These are phyloP conservation scores for Drosophila cracens DNA, from an alignment of 2,888 invertebrate species.

Conservation along the genomic window DNA sequence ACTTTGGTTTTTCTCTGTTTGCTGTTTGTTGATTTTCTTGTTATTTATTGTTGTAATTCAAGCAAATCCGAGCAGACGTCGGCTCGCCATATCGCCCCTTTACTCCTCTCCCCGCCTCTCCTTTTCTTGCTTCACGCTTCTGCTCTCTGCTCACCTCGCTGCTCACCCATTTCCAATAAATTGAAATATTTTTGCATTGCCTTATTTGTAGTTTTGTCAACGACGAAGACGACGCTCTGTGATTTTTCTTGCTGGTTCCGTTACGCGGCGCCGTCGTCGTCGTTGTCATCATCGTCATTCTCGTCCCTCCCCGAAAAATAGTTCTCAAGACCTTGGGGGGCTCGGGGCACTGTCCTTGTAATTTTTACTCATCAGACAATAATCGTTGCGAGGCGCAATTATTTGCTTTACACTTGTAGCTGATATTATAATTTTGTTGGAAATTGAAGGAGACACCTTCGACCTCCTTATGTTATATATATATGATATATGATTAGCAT, in stretches of 20 bases:
- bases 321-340: constrained; percentile 63
- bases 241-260: constrained; percentile 60
- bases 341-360: constrained; percentile 57
- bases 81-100: constrained; percentile 55
- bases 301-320: constrained; percentile 65
- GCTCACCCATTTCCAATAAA: constrained; percentile 67
- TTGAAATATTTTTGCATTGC: constrained; percentile 72
- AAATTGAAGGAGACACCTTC: neutral
- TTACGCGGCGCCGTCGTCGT: constrained; percentile 32
- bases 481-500: neutral
- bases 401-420: neutral
- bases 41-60: constrained; percentile 70
- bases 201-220: constrained; percentile 77
- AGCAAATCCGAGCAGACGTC: constrained; percentile 76
- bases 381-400: constrained; percentile 27
- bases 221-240: constrained; percentile 34
- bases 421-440: neutral
- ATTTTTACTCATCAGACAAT: constrained; percentile 56
- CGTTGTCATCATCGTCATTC: constrained; percentile 15
- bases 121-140: neutral
- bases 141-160: constrained; percentile 13
- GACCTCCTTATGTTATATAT: neutral
- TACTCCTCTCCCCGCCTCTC: neutral
- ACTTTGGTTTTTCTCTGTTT: constrained; percentile 30
- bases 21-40: constrained; percentile 42